These are phyloP conservation scores for Sinelater perroti DNA, from an alignment of 2,888 invertebrate genomes.

Conservation along the genomic window DNA sequence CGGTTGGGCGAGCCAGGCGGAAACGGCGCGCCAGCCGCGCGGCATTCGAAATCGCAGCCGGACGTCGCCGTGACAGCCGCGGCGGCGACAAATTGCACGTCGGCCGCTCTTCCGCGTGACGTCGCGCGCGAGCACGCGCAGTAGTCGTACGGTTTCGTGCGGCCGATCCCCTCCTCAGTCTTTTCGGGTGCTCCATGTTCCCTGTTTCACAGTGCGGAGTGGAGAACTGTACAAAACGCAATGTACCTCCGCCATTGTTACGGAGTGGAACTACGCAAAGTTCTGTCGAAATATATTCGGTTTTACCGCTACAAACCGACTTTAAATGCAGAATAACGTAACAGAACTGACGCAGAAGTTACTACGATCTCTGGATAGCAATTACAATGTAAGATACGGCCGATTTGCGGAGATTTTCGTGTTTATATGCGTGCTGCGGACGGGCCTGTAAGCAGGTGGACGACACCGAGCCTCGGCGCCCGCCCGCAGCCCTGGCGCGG, in stretches of 20 bases:
- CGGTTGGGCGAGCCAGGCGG: too few relatives aligned
- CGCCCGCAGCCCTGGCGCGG: conserved; percentile 46
- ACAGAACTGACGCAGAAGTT: conserved; percentile 94
- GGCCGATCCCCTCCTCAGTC: conserved; percentile 61
- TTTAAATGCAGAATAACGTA: conserved; percentile 84
- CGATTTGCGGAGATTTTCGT: conserved; percentile 44
- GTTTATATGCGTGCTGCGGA: conserved; percentile 22
- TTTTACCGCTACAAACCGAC: conserved; percentile 61
- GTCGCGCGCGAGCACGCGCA: conserved; percentile 51
- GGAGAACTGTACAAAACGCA: conserved; percentile 62
- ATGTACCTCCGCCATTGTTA: conserved; percentile 63
- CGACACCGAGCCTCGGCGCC: conserved; percentile 47
- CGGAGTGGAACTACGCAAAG: conserved; percentile 60
- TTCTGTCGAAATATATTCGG: conserved; percentile 60
- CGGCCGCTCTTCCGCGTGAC: conserved; percentile 24
- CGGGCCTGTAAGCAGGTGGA: conserved; percentile 53
- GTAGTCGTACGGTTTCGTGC: conserved; percentile 53
- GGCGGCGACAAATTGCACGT: neutral
- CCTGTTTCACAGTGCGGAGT: conserved; percentile 61
- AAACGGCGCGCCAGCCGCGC: too few relatives aligned
- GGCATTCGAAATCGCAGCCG: too few relatives aligned
- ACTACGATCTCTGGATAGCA: conserved; percentile 95
- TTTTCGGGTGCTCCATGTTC: conserved; percentile 62
- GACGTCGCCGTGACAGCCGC: conserved; percentile 7
- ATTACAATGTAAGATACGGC: conserved; percentile 90